Base-by-base conservation (phyloP, 2,797 vertebrate species). In the Lepilemur ruficaudatus region DNA sequence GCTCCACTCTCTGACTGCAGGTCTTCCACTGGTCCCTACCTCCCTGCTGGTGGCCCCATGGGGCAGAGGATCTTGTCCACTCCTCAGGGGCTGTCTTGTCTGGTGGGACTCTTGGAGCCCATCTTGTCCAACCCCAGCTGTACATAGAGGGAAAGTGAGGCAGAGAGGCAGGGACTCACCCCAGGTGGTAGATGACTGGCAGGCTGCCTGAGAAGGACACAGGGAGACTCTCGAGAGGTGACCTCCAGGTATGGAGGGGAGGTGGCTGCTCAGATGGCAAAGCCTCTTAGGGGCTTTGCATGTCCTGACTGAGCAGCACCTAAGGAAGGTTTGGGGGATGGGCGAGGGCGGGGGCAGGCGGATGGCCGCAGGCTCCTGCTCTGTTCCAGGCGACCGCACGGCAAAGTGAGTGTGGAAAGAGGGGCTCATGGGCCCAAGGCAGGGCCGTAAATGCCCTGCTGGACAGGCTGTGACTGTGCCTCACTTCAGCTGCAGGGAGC, bases 371-470 rank as follows among this genome's bases (percentile, higher is more conserved):
- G 95, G 0, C 70, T 87, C 43, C 28, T 85, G 57, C 0, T 96
- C 97, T 95, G 94, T 95, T 96, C 97, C 96, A 97, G 93, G 82
- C 20, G 50, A 85, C 41, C 2, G 52, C 41, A 15, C 10, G 2
- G 28, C 22, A 0, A 59, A 32, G 55, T 3, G 17, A 65, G 14
- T 15, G 6, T 10, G 61, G 52, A 2, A 22, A 88, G 41, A 78
- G 48, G 18, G 23, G 91, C 86, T 78, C 61, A 93, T 69, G 92
- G n/a, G 48, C 43, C 86, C 73, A 61, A 43, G 73, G 63, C 46
- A 13, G 0, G 46, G 65, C 52, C 4, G 10, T 69, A 91, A 94
- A 86, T 46, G 72, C 67, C 17, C 32, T 92, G 38, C 88, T 46
- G 30, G 78, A 70, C 78, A 52, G 46, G 48, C 65, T 70, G 28